A percentile compares a stretch with the other conserved stretches of the same genome.
These are phyloP conservation scores for Uromys caudimaculatus DNA, from an alignment of 2,797 vertebrate species.

Conservation along the genomic window DNA sequence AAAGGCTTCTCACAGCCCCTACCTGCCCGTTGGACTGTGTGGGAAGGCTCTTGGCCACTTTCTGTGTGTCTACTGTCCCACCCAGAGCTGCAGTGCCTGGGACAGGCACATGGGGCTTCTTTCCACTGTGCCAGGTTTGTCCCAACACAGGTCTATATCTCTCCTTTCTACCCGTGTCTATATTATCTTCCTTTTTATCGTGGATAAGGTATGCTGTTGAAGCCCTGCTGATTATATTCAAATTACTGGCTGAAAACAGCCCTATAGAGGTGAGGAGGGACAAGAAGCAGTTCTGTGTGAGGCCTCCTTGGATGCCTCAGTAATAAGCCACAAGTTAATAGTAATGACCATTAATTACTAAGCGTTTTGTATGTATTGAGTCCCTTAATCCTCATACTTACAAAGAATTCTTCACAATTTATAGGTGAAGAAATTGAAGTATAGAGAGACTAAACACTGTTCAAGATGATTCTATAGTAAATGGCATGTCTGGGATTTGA, in stretches of 20 bases:
- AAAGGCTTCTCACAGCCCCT: too few species aligned
- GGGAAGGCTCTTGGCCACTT: too few species aligned
- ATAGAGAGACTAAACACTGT: constrained; percentile 11
- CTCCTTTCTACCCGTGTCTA: not conserved
- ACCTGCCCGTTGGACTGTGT: too few species aligned
- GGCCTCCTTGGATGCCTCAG: not conserved
- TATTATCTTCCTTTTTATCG: not conserved
- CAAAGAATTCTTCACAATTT: not conserved
- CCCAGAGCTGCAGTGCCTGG: too few species aligned
- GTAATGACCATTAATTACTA: not conserved
- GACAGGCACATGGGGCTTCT: too few species aligned
- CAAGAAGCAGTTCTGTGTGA: not conserved
- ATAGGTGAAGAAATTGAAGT: constrained; percentile 32
- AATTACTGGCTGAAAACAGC: not conserved
- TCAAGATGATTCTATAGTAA: not conserved
- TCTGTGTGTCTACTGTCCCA: too few species aligned
- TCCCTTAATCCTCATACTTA: constrained; percentile 18
- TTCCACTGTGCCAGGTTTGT: too few species aligned
- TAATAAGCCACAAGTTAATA: not conserved
- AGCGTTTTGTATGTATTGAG: not conserved
- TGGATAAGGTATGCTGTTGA: not conserved
- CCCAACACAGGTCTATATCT: not conserved
- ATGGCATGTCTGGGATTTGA: not conserved
- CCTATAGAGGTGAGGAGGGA: not conserved
- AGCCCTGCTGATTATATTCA: not conserved